Base-by-base conservation (phyloP, 2,797 vertebrate genomes). In the Gallinago solitaria region DNA sequence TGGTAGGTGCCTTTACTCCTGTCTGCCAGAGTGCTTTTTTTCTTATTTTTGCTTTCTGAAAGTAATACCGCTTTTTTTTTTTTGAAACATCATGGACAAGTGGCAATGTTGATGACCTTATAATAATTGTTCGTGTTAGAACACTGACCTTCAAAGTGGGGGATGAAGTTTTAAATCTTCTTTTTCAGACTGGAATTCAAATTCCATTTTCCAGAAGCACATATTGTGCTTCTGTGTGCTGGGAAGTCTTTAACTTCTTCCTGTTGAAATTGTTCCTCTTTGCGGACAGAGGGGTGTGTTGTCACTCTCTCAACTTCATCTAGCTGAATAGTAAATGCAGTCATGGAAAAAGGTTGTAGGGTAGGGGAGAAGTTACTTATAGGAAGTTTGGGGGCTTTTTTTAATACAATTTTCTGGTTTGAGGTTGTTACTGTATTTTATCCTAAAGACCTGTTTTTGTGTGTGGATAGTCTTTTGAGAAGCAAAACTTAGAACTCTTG, bases 151-250 rank as follows among this genome's bases (percentile, higher is more conserved):
- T 60, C n/a, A 71, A 64, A 89, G 27, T 25, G 25, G 35, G n/a
- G 81, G 21, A 25, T 50, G 18, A 70, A 83, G 12, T 20, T 39
- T 68, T 61, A 63, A 74, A 33, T 39, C 27, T 48, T 4, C 11
- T 68, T 65, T 82, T 92, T 61, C n/a, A 37, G 30, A 35, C 27
- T 57, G 16, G 9, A 35, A 50, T 77, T 50, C 24, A 59, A 59
- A 32, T 76, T 80, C n/a, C 2, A 0, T 63, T 39, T 76, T 89
- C 43, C 37, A 50, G 43, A 73, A 85, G 30, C 0, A 0, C 9
- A 9, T 6, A 3, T 1, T 59, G 4, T 41, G 12, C 41, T 67
- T 54, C 20, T 88, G 9, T 74, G 27, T 64, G 24, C 60, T 73
- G 56, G 11, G 12, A 79, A 59, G 20, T 50, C 9, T 68, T 63